Conservation (phyloP, 1,140 invertebrate genomes). For the Pogonomyrmex californicus region DNA sequence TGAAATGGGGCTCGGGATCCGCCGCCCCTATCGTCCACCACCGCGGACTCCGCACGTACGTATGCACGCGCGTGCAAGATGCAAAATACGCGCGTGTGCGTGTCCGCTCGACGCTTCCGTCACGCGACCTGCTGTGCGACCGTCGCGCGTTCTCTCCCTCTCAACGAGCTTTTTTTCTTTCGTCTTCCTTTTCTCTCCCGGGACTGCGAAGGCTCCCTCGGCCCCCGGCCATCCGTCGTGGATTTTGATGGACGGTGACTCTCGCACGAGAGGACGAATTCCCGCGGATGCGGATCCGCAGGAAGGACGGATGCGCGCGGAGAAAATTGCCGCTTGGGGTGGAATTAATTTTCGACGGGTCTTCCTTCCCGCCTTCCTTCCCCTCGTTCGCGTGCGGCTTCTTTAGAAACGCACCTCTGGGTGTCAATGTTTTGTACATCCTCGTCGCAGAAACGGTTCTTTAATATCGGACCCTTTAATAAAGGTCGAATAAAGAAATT, state of each 20-base stretch:
- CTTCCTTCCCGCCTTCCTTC: not conserved
- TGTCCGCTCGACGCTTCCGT: conserved; percentile 68
- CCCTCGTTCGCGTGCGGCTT: not conserved
- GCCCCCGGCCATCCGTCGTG: conserved; percentile 40
- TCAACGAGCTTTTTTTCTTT: conserved; percentile 24
- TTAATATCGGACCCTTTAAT: not conserved
- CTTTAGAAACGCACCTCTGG: not conserved
- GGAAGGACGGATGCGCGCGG: conserved; percentile 59
- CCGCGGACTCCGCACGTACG: not conserved
- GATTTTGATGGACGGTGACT: conserved; percentile 70
- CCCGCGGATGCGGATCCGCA: conserved; percentile 72
- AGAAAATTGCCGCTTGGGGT: conserved; percentile 66
- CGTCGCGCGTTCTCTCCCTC: conserved; percentile 39
- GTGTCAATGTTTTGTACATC: conserved; percentile 9
- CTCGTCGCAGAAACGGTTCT: not conserved
- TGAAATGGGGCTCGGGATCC: not conserved
- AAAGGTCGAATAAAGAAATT: not conserved
- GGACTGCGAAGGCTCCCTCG: conserved; percentile 20
- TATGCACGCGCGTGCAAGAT: conserved; percentile 52
- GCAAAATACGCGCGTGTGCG: conserved; percentile 69
- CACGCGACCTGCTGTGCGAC: conserved; percentile 70
- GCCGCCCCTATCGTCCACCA: not conserved
- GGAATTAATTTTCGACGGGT: conserved; percentile 48
- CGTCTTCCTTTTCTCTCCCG: conserved; percentile 18
- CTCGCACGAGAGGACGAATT: conserved; percentile 74